Percentiles rank a stretch among this genome's conserved stretches.
These are phyloP conservation scores for Thumatha senex DNA, from an alignment of 2,888 invertebrate genomes.

Conservation along the genomic window DNA sequence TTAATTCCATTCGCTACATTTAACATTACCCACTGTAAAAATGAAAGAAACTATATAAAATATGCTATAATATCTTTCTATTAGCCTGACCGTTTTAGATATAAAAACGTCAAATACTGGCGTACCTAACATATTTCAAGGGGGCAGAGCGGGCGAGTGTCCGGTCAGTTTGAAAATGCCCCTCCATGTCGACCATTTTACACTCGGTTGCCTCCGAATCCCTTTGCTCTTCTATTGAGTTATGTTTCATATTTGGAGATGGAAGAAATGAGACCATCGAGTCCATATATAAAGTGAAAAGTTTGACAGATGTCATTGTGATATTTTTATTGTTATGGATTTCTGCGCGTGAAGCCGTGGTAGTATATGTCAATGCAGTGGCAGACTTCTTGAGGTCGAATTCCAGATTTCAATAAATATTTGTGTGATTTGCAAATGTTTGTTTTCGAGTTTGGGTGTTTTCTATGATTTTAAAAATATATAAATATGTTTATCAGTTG, in stretches of 20 bases:
- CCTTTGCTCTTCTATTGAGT: constrained; percentile 69
- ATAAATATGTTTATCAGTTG: too few relatives aligned
- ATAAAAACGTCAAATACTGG: constrained; percentile 53
- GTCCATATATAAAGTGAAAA: constrained; percentile 36
- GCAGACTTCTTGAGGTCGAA: too few relatives aligned
- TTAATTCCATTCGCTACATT: too few relatives aligned
- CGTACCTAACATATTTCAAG: constrained; percentile 63
- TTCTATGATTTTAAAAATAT: too few relatives aligned
- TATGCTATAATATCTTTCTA: constrained; percentile 12
- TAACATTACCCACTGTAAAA: too few relatives aligned
- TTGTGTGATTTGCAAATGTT: too few relatives aligned
- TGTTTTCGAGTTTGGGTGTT: too few relatives aligned
- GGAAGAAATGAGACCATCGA: constrained; percentile 47
- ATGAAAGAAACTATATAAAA: background rate
- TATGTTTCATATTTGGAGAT: constrained; percentile 66
- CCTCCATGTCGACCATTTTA: constrained; percentile 74
- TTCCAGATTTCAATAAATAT: too few relatives aligned
- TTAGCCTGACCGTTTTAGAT: constrained; percentile 31
- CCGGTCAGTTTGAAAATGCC: constrained; percentile 76
- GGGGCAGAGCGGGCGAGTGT: constrained; percentile 41
- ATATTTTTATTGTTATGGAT: too few relatives aligned
- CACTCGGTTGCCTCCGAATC: constrained; percentile 69
- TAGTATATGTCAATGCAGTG: too few relatives aligned
- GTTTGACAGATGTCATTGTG: constrained; percentile 23
- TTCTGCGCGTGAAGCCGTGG: too few relatives aligned